Conservation (phyloP, 2,888 invertebrate species). For the Pyrgus malvae region DNA sequence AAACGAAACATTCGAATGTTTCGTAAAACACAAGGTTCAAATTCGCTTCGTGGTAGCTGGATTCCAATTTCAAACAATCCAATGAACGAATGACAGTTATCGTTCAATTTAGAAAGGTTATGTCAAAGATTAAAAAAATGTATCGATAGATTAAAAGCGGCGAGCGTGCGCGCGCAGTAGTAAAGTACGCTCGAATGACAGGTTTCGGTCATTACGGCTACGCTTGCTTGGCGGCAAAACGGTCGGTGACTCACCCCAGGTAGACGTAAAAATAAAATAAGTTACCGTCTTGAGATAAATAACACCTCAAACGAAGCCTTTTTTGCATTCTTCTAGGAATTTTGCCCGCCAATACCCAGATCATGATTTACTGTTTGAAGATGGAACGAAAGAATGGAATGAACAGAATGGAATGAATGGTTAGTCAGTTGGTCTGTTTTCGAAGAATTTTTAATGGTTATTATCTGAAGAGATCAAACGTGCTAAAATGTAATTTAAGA, state of each 20-base stretch:
- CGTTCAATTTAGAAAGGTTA: neutral
- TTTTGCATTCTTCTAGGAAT: conserved; percentile 11
- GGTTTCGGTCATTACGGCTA: conserved; percentile 59
- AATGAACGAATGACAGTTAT: conserved; percentile 5
- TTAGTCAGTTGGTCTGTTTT: neutral
- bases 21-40: neutral
- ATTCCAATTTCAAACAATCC: conserved; percentile 3
- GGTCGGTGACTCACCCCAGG: conserved; percentile 51
- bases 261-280: conserved; percentile 36
- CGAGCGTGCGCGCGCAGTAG: conserved; percentile 61
- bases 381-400: neutral
- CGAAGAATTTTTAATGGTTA: neutral
- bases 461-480: no score
- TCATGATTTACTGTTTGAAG: neutral
- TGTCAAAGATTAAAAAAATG: conserved; percentile 14
- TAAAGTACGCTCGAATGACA: conserved; percentile 63
- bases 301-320: conserved; percentile 9
- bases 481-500: no score
- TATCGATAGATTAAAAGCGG: conserved; percentile 9
- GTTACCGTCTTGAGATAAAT: conserved; percentile 10
- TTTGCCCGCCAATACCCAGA: neutral
- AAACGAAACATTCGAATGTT: no score
- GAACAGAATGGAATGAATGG: neutral
- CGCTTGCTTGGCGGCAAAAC: conserved; percentile 47
- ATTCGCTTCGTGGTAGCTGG: neutral